Percentiles rank a stretch among this genome's conserved stretches.
Conservation (phyloP, 2,888 invertebrate species). For the Protophormia terraenovae region DNA sequence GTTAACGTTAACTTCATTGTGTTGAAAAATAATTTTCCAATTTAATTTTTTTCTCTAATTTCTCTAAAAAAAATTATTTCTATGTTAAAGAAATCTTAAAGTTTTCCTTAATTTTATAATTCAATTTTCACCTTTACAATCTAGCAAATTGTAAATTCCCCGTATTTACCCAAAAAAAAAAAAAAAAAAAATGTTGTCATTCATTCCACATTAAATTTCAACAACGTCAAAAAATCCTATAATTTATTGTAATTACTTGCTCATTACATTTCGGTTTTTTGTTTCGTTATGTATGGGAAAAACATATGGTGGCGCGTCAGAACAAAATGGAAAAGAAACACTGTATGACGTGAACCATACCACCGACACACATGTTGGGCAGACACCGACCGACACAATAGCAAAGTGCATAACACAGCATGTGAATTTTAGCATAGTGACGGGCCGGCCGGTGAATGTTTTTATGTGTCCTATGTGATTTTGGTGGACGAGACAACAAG, state of each 20-base stretch:
- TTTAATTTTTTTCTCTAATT: too few species aligned
- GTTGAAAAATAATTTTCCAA: too few species aligned
- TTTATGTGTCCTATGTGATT: conserved; percentile 41
- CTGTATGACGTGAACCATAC: neutral
- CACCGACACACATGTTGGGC: conserved; percentile 25
- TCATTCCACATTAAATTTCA: neutral
- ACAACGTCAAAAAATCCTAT: neutral
- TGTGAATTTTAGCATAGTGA: neutral
- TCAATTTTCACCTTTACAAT: neutral
- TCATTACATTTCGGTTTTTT: conserved; percentile 9
- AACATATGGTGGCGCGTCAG: conserved; percentile 10
- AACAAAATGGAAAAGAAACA: neutral
- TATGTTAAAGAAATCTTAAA: too few species aligned
- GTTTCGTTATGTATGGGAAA: neutral
- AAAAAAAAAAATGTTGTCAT: neutral
- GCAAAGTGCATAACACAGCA: neutral
- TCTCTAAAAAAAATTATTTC: too few species aligned
- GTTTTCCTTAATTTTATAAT: too few species aligned
- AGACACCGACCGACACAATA: neutral
- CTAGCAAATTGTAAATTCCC: neutral
- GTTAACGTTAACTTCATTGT: too few species aligned
- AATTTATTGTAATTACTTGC: conserved; percentile 12
- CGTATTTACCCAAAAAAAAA: neutral
- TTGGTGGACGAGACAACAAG: conserved; percentile 18
- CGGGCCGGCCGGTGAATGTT: neutral